Conservation (phyloP, 2,797 vertebrate genomes). For the Mormyrops attenuatus region DNA sequence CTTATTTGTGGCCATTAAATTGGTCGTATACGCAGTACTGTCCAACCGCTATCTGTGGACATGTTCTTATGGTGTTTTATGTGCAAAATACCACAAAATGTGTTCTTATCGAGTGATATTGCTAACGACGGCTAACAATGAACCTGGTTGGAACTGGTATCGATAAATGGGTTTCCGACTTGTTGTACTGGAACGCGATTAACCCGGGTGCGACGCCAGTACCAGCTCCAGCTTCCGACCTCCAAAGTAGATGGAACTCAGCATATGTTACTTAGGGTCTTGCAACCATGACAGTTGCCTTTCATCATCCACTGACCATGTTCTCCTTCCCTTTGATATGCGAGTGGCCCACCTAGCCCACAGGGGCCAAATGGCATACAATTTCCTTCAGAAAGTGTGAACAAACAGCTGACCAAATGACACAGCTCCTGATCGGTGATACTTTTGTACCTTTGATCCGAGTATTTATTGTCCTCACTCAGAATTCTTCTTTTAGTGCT, state of each 20-base stretch:
- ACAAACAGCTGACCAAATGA: not conserved
- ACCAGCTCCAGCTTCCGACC: not conserved
- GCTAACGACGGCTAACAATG: not conserved
- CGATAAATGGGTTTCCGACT: not conserved
- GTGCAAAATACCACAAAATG: not conserved
- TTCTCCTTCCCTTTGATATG: not conserved
- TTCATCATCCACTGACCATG: not conserved
- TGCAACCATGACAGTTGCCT: not conserved
- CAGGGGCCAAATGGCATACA: not conserved
- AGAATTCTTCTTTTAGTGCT: not conserved
- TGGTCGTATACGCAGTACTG: not conserved
- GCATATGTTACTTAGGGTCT: not conserved
- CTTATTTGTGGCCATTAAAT: not conserved
- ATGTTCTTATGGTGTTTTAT: not conserved
- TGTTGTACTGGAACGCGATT: not conserved
- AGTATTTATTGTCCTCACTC: not conserved
- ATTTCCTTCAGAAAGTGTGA: not conserved
- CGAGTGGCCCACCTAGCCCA: not conserved
- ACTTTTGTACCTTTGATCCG: not conserved
- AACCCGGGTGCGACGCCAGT: not conserved
- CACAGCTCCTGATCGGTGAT: not conserved
- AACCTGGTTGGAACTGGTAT: not conserved
- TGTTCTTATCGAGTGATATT: not conserved
- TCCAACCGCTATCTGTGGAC: not conserved
- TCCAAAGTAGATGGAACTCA: not conserved